These are phyloP conservation scores for Ceratoteleas bidentatus DNA, from an alignment of 1,140 invertebrate genomes.

Conservation along the genomic window DNA sequence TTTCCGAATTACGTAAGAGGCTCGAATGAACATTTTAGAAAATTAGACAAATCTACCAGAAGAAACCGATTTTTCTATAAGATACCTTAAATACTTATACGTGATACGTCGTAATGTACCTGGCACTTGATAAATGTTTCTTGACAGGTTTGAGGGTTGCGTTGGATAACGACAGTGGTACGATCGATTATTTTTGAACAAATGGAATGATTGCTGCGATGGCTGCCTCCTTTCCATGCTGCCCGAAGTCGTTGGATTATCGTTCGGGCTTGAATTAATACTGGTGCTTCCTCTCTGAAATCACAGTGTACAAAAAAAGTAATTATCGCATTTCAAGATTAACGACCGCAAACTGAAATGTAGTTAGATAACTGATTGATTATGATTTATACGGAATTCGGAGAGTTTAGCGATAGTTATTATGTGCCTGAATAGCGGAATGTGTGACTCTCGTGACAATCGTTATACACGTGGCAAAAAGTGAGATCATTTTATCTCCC, in stretches of 20 bases:
- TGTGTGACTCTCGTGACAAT: too few relatives aligned
- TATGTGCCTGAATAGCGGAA: too few relatives aligned
- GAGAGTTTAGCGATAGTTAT: too few relatives aligned
- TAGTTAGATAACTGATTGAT: too few relatives aligned
- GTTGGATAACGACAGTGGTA: constrained; percentile 65
- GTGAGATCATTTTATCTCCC: too few relatives aligned
- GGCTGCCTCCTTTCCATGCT: constrained; percentile 65
- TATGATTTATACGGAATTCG: too few relatives aligned
- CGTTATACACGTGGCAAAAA: too few relatives aligned
- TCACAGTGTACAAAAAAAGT: not conserved
- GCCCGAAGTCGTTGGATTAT: constrained; percentile 65
- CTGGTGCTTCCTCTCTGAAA: constrained; percentile 15
- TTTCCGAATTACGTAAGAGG: not conserved
- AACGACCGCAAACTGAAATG: too few relatives aligned
- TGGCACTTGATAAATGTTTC: constrained; percentile 69
- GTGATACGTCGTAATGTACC: constrained; percentile 71
- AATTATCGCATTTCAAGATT: too few relatives aligned
- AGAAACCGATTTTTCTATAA: not conserved
- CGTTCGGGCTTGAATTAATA: constrained; percentile 52
- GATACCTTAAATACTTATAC: constrained; percentile 69
- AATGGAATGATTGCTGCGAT: constrained; percentile 78
- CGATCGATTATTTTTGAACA: constrained; percentile 76
- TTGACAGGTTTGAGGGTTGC: constrained; percentile 51
- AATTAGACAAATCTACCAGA: not conserved
- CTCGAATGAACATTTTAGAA: not conserved